A percentile compares a stretch with the other conserved stretches of the same genome.
Conservation (phyloP, 2,113 vertebrate species). For the Astur gentilis region DNA sequence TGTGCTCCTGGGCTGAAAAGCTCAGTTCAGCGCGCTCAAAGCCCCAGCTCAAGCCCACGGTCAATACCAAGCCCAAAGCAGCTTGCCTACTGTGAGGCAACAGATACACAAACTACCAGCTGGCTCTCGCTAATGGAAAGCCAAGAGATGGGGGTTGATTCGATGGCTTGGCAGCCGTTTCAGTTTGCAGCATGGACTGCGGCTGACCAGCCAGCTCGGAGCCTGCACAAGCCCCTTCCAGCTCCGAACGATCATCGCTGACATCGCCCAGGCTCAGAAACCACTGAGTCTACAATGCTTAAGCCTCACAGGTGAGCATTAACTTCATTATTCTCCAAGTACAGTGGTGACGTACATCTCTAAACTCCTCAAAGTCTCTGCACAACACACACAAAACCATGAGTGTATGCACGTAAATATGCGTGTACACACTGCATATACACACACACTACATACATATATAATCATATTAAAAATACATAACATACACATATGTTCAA, state of each 20-base stretch:
- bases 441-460: accelerated
- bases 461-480: accelerated
- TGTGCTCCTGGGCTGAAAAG: neutral
- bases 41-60: neutral
- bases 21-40: neutral
- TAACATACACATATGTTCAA: accelerated
- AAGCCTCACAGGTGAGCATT: neutral
- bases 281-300: neutral
- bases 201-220: neutral
- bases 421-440: accelerated
- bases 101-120: neutral
- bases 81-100: neutral
- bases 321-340: neutral
- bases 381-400: neutral
- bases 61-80: neutral
- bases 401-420: accelerated
- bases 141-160: neutral
- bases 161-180: neutral
- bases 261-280: neutral
- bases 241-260: accelerated
- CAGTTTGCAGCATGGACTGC: neutral
- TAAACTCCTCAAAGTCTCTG: neutral
- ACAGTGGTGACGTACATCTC: neutral
- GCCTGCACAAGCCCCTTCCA: neutral
- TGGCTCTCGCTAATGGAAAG: neutral